These are phyloP conservation scores for Cataglyphis hispanica DNA, from an alignment of 1,140 invertebrate genomes.

Conservation along the genomic window DNA sequence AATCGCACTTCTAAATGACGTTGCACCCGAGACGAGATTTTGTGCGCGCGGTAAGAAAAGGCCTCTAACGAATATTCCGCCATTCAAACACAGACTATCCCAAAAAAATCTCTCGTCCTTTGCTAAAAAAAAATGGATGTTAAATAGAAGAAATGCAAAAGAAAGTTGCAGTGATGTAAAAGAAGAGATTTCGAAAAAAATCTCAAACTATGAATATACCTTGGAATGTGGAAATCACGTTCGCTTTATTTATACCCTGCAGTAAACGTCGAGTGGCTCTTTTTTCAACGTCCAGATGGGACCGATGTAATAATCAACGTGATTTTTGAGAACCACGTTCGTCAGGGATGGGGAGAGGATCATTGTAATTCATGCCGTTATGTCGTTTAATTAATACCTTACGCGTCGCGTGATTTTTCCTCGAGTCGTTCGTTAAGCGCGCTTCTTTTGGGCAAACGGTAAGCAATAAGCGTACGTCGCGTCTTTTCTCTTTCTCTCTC, in stretches of 20 bases:
- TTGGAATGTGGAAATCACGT: slow-evolving; percentile 1
- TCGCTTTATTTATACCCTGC: neutral
- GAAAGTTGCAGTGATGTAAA: too few species aligned
- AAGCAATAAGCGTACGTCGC: neutral
- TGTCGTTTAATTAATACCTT: slow-evolving; percentile 50
- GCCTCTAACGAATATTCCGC: neutral
- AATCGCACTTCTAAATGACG: slow-evolving; percentile 68
- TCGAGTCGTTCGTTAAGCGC: neutral
- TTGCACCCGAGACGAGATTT: slow-evolving; percentile 54
- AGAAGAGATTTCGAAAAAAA: too few species aligned
- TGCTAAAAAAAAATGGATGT: neutral
- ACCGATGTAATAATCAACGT: slow-evolving; percentile 39
- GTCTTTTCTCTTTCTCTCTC: neutral
- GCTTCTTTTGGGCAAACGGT: slow-evolving; percentile 37
- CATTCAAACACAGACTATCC: neutral
- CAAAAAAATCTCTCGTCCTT: neutral
- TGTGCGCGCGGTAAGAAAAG: neutral
- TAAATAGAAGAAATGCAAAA: neutral
- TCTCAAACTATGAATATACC: slow-evolving; percentile 11
- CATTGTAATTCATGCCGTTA: slow-evolving; percentile 48
- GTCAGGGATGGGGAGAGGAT: neutral
- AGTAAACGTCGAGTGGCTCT: neutral
- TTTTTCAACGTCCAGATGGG: neutral
- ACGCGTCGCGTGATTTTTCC: slow-evolving; percentile 32
- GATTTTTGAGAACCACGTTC: slow-evolving; percentile 24